Evolutionary conservation across 2,113 vertebrate species (phyloP), one percentile per base, ranked within the genome.

Genomic region (Corvus moneduloides): DNA sequence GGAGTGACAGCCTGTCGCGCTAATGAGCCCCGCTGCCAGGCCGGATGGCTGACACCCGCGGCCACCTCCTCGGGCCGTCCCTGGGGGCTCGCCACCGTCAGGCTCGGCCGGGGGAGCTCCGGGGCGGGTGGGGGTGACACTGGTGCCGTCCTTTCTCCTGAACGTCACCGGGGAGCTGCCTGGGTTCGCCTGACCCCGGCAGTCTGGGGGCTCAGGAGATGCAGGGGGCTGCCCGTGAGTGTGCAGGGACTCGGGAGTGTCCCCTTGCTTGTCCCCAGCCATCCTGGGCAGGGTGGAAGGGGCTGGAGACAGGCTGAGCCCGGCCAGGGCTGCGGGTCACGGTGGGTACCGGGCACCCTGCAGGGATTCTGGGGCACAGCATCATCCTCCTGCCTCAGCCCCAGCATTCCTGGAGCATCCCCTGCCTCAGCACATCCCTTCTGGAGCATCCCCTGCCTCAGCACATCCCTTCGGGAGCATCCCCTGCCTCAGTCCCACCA

Each of bases 211-310:
- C 7, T 59, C 39, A 7, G 68, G 67, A 67, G 24, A 16, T 12
- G 41, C 41, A 56, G n/a, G 23, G 1, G 0, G 1, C 30, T 56
- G 27, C 7, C 46, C 1, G 1, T 10, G n/a, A 16, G 21, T 0
- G 1, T 33, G 39, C 49, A 43, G 23, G n/a, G 48, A 55, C 16
- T 11, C 7, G 1, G 69, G 27, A 74, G 8, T 11, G 23, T 51
- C 27, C 49, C 27, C n/a, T 69, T 69, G 32, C 26, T 12, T 21
- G 23, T 21, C 14, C 30, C 19, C n/a, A 30, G 41, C 33, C 19
- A 4, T 15, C 9, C 11, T 14, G 54, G 43, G 15, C n/a, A 41
- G 21, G 56, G 19, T 1, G 8, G 32, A 55, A 72, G 3, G 55
- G 55, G 23, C 7, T 39, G 49, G 41, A 58, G 56, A 33, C 16